Evolutionary conservation across 2,888 invertebrate genomes (phyloP), one percentile per base, ranked within the genome.

Genomic region (Habrosyne pyritoides): DNA sequence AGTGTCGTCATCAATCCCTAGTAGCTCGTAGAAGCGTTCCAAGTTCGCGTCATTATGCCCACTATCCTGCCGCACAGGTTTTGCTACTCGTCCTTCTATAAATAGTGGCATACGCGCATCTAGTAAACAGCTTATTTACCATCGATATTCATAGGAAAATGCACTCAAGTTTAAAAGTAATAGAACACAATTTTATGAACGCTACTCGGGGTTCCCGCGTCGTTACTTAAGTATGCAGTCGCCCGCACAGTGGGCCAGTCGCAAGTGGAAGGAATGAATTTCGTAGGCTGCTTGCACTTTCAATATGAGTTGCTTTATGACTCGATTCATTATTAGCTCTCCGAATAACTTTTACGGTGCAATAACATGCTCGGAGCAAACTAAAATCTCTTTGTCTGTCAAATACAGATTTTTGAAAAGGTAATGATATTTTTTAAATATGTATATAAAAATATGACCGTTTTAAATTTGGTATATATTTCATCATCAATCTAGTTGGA

Each of bases 251-350:
- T 87, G 86, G 84, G 86, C 86, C 87, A 89, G 82, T 88, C 84
- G 81, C 82, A 79, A 84, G 79, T 81, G 75, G 83, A 73, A 75
- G 83, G 83, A 86, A 84, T 86, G 81, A 85, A 84, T 83, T 86
- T 85, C 77, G 80, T 83, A 85, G 75, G 77, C 78, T 76, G 86
- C 89, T 89, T 89, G 87, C 90, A 89, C 89, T 89, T 90, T 91
- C 90, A 78, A 85, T 84, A 78, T 66, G 73, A 76, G 68, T 83
- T 75, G 67, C 72, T 81, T 79, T 83, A 83, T 78, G 75, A 75
- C 68, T 74, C 57, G 72, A 80, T 77, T 75, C 67, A 67, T 77
- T 79, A 80, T 77, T 77, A 76, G 69, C 67, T 75, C 73, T 67
- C 55, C 54, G 71, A 77, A 81, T 75, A 75, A 72, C 71, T 73